Evolutionary conservation across 1,140 invertebrate genomes (phyloP), one percentile per base, ranked within the genome.

Genomic region (Drosophila asahinai): DNA sequence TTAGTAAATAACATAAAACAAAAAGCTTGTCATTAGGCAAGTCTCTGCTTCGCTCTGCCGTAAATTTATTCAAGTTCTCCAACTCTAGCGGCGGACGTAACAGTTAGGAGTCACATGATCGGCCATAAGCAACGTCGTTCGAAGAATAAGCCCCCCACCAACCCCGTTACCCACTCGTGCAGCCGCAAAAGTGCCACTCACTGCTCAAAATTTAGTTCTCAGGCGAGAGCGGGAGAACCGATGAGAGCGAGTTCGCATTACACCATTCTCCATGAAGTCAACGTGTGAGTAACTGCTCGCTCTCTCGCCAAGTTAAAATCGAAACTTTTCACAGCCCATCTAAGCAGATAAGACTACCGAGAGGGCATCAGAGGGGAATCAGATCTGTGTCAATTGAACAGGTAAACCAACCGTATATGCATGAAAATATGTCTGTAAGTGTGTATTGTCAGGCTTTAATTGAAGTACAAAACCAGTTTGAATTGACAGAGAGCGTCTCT

Each of bases 391-490:
- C 38, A 42, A 57, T 68, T 27, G 33, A 65, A 38, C 51, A 58
- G 68, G 51, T 72, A 65, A 33, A 6, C 60, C 42, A 36, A 25
- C 33, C 33, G 11, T 15, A 36, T 15, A 55, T 38, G 1, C 4
- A 14, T 33, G 57, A 22, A 40, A 15, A 27, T 52, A 33, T 17
- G 15, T 49, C 25, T 48, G 6, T 48, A 22, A 0, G 2, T 49
- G 19, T 54, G 49, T 42, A 62, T 72, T 42, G 42, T 51, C 19
- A 55, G 55, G 45, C 36, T 76, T 76, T 76, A 70, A 81, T 83
- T 83, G 73, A 81, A 87, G 82, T 83, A 74, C 71, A 78, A 87
- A 87, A 87, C 83, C 81, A 84, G 83, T 87, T 87, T 87, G 51
- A 49, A 67, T 84, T 89, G 84, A 75, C 73, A 70, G 84, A 75